These are phyloP conservation scores for Charanyca ferruginea DNA, from an alignment of 2,888 invertebrate species.

Conservation along the genomic window DNA sequence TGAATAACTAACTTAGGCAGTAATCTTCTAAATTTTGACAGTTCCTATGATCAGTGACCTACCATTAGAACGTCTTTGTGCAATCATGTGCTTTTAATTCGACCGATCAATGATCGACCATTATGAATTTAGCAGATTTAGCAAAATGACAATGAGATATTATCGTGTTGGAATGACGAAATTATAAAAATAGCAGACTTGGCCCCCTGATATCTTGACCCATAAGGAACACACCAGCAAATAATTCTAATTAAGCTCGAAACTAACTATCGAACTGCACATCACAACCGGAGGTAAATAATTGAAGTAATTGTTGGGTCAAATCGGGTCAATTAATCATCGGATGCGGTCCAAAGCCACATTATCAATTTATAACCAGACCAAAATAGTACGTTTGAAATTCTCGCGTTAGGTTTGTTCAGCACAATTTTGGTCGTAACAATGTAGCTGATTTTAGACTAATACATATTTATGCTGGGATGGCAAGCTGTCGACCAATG, in stretches of 20 bases:
- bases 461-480: conserved; percentile 51
- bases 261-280: conserved; percentile 70
- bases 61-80: too few relatives aligned
- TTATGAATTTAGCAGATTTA: too few relatives aligned
- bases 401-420: conserved; percentile 44
- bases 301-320: conserved; percentile 90
- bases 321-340: conserved; percentile 89
- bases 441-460: conserved; percentile 53
- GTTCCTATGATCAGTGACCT: too few relatives aligned
- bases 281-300: conserved; percentile 85
- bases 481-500: conserved; percentile 37
- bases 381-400: conserved; percentile 75
- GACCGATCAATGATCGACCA: too few relatives aligned
- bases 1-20: too few relatives aligned
- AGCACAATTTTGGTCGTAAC: conserved; percentile 49
- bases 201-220: not conserved
- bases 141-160: too few relatives aligned
- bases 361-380: conserved; percentile 82
- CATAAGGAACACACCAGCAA: conserved; percentile 56
- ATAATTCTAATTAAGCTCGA: conserved; percentile 73
- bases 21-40: too few relatives aligned
- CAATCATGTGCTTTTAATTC: too few relatives aligned
- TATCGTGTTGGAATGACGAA: too few relatives aligned
- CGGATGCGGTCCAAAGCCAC: conserved; percentile 79
- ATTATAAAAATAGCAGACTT: too few relatives aligned